phyloP scores from a whole-genome alignment of 2,888 invertebrate genomes.

The Blastobasis adustella region DNA sequence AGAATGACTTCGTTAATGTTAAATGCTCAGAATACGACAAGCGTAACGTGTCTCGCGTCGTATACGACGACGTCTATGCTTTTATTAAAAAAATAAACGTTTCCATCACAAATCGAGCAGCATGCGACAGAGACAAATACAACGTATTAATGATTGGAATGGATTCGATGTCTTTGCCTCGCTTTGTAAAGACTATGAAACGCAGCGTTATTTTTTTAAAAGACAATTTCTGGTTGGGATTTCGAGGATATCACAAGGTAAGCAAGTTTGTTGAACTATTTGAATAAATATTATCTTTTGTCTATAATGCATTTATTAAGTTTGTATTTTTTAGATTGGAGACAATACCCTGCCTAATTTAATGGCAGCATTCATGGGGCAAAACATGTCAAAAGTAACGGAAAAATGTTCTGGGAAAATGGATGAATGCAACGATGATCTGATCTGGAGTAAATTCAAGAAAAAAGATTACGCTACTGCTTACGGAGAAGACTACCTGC shows the following conservation, averaged over 20 bases:
- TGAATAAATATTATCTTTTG: not conserved
- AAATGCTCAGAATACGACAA: constrained; percentile 41
- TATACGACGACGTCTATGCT: constrained; percentile 59
- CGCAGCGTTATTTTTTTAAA: constrained; percentile 80
- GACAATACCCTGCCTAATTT: constrained; percentile 95
- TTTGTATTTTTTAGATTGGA: constrained; percentile 73
- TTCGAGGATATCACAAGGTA: constrained; percentile 84
- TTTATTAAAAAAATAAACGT: constrained; percentile 60
- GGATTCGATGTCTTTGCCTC: constrained; percentile 88
- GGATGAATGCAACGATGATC: constrained; percentile 80
- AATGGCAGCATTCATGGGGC: constrained; percentile 86
- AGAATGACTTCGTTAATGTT: constrained; percentile 50
- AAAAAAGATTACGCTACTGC: constrained; percentile 84
- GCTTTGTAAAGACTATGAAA: constrained; percentile 84
- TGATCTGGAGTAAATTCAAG: constrained; percentile 86
- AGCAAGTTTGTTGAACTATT: not conserved
- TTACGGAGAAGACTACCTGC: constrained; percentile 85
- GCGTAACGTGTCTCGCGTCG: constrained; percentile 29
- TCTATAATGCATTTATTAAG: not conserved
- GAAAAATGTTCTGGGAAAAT: constrained; percentile 62
- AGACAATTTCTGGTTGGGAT: constrained; percentile 80
- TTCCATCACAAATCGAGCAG: constrained; percentile 17
- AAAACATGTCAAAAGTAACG: constrained; percentile 67
- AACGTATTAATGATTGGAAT: constrained; percentile 86
- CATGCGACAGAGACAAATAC: constrained; percentile 31